These are phyloP conservation scores for Sitophilus oryzae DNA, from an alignment of 1,140 invertebrate genomes.

Conservation along the genomic window DNA sequence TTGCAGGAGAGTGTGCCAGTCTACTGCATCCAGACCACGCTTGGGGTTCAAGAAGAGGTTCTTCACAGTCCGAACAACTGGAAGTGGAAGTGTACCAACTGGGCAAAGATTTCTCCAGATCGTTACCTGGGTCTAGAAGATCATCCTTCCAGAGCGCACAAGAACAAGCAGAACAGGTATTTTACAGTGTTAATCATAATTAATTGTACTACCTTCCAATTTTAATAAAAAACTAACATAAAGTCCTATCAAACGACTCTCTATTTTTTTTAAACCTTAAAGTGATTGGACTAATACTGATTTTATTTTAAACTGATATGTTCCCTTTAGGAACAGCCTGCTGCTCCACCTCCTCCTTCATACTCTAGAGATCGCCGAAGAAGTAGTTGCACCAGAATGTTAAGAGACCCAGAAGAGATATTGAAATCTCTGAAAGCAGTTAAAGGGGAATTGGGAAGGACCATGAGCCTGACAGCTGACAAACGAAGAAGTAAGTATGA, in stretches of 20 bases:
- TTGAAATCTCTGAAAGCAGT: constrained; percentile 69
- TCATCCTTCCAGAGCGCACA: constrained; percentile 71
- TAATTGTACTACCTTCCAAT: too few species aligned
- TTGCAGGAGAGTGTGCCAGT: constrained; percentile 56
- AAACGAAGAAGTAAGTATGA: constrained; percentile 62
- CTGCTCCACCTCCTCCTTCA: constrained; percentile 48
- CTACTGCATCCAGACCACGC: constrained; percentile 79
- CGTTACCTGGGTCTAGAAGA: constrained; percentile 72
- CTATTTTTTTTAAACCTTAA: too few species aligned
- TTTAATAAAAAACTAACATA: too few species aligned
- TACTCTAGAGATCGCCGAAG: constrained; percentile 65
- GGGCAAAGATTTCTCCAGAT: constrained; percentile 76
- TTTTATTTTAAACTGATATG: too few species aligned
- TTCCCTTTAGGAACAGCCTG: constrained; percentile 23
- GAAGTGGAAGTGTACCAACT: constrained; percentile 81
- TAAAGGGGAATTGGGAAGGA: constrained; percentile 70
- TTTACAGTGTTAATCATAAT: too few species aligned
- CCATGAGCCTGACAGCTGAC: constrained; percentile 65
- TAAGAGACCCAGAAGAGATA: constrained; percentile 75
- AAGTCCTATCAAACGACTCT: too few species aligned
- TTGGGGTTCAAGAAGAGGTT: constrained; percentile 72
- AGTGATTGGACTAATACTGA: too few species aligned
- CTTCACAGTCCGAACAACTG: constrained; percentile 76
- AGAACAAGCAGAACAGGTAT: constrained; percentile 45
- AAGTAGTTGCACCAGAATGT: constrained; percentile 64